Evolutionary conservation across 1,140 invertebrate genomes (phyloP).

Genomic region (Lepidostoma basale): DNA sequence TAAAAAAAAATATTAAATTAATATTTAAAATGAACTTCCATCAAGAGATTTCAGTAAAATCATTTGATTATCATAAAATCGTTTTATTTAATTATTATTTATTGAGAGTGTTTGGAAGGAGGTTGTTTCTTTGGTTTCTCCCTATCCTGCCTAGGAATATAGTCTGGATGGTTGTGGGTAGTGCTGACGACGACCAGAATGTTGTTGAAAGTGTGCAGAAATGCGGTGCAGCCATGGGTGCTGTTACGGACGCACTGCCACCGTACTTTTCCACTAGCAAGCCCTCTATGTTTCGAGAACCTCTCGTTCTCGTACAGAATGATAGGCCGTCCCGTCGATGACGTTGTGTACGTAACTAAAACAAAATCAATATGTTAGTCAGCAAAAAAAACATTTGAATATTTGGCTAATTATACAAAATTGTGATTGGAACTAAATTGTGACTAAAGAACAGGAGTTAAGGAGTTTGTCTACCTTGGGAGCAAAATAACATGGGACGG

Average conservation of each 20-base stretch:
- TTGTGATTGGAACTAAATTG: too few relatives aligned
- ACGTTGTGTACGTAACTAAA: too few relatives aligned
- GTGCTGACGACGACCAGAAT: not conserved
- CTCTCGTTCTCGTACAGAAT: not conserved
- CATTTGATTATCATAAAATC: not conserved
- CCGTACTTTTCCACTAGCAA: not conserved
- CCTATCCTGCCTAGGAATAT: too few relatives aligned
- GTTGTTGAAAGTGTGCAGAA: not conserved
- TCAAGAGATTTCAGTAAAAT: not conserved
- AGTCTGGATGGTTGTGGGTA: not conserved
- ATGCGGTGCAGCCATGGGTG: not conserved
- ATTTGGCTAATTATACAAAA: too few relatives aligned
- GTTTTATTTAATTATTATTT: not conserved
- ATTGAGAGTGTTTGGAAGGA: too few relatives aligned
- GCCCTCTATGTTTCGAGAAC: not conserved
- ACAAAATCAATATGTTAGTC: too few relatives aligned
- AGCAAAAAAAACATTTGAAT: too few relatives aligned
- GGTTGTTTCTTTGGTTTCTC: too few relatives aligned
- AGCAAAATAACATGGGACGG: too few relatives aligned
- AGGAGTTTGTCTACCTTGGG: too few relatives aligned
- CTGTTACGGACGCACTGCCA: not conserved
- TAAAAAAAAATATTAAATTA: not conserved
- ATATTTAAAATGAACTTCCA: not conserved
- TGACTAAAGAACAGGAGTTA: too few relatives aligned
- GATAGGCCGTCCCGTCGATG: too few relatives aligned